Percentiles rank a stretch among this genome's conserved stretches.
phyloP scores from a whole-genome alignment of 2,113 vertebrate species.

The Etia nguti region DNA sequence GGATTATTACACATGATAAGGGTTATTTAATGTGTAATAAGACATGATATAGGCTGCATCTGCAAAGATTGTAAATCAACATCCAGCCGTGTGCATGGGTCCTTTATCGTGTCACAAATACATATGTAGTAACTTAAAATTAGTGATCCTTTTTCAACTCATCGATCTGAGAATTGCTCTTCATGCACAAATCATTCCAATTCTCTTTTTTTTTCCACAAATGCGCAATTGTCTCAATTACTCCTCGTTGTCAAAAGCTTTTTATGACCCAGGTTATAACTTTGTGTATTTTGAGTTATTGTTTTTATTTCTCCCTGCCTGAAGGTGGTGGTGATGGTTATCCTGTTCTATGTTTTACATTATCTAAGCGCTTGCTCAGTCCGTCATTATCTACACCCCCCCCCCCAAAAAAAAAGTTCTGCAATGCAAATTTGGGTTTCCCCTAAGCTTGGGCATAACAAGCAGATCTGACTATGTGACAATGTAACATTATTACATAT shows the following conservation, averaged over 20 bases:
- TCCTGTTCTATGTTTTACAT: background rate
- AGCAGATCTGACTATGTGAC: background rate
- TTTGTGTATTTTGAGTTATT: background rate
- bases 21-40: background rate
- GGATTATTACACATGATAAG: background rate
- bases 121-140: background rate
- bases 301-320: background rate
- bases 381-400: no score
- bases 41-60: background rate
- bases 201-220: background rate
- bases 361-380: background rate
- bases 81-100: background rate
- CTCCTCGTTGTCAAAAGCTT: background rate
- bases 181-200: background rate
- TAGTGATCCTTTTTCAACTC: background rate
- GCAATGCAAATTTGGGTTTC: background rate
- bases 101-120: background rate
- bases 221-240: background rate
- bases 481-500: background rate
- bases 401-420: background rate
- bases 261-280: background rate
- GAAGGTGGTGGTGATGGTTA: background rate
- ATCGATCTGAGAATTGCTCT: background rate
- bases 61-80: background rate
- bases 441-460: background rate